phyloP scores from a whole-genome alignment of 2,888 invertebrate genomes.

The Phyllotreta striolata region DNA sequence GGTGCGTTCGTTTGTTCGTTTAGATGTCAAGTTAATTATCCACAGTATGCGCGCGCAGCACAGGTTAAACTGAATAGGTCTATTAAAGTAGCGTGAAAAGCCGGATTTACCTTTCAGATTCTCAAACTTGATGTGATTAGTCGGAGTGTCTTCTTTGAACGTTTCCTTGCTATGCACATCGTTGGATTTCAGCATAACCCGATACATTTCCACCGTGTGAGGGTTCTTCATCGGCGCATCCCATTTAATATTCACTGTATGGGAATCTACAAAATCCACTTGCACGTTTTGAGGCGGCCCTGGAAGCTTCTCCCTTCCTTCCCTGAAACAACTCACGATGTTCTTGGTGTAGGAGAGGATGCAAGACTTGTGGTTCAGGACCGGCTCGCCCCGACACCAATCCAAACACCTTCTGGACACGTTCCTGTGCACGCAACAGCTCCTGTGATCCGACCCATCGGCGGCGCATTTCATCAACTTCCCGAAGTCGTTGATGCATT shows the following conservation, averaged over 20 bases:
- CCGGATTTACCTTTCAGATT: slow-evolving; percentile 64
- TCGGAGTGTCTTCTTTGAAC: slow-evolving; percentile 75
- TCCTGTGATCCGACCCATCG: slow-evolving; percentile 81
- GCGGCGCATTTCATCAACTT: slow-evolving; percentile 88
- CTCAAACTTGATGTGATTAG: slow-evolving; percentile 74
- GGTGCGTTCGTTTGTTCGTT: too few species aligned
- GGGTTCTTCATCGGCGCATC: slow-evolving; percentile 84
- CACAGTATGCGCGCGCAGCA: too few species aligned
- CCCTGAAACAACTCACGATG: slow-evolving; percentile 84
- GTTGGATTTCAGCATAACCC: slow-evolving; percentile 80
- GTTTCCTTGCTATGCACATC: slow-evolving; percentile 64
- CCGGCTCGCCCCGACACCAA: slow-evolving; percentile 82
- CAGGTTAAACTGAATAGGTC: too few species aligned
- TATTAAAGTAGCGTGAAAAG: too few species aligned
- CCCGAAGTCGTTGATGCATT: slow-evolving; percentile 84
- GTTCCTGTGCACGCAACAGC: slow-evolving; percentile 81
- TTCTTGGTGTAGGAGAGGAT: slow-evolving; percentile 75
- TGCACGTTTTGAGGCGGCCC: slow-evolving; percentile 79
- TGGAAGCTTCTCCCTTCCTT: slow-evolving; percentile 77
- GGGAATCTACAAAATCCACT: slow-evolving; percentile 66
- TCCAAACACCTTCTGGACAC: slow-evolving; percentile 84
- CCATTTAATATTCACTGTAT: slow-evolving; percentile 72
- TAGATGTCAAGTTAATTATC: too few species aligned
- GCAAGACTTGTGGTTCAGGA: slow-evolving; percentile 71
- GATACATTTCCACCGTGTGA: slow-evolving; percentile 81